Base-by-base conservation (phyloP, 1,140 invertebrate species). In the Lepidurus couesii region DNA sequence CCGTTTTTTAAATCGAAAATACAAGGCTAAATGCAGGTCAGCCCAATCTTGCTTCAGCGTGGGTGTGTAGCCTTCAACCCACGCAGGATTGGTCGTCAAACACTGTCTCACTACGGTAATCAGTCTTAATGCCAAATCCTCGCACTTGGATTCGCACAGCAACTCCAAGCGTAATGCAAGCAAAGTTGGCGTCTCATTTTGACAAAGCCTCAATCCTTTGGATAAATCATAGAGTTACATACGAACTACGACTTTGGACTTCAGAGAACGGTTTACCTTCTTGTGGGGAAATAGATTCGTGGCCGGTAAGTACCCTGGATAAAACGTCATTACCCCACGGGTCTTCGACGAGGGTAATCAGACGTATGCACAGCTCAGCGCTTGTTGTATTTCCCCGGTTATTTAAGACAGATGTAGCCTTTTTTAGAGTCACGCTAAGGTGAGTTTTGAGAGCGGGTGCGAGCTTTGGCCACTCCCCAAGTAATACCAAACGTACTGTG, bases 381-480 rank as follows among this genome's bases (percentile, higher is more conserved):
- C 83, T 84, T 7, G 81, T 83, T 83, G 80, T 85, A 81, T 85
- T 84, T 79, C 80, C 83, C 80, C 87, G 83, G 79, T 84, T 82
- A 16, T 65, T 65, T 21, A 65, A 21, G 21, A 65, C 53, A 77
- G 81, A 82, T 74, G 82, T 84, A 83, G 87, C 87, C 82, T 86
- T 85, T 82, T 87, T 85, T 78, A 89, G 82, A 21, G 85, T 87
- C 44, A 87, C 86, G 81, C 83, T 85, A 82, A 89, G 83, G 83
- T 88, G 87, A 79, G 87, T 88, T 82, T 86, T 87, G 73, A 85
- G 84, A 79, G 86, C 86, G 76, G 85, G 85, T 81, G 85, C 83
- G 80, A 87, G 83, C 80, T 86, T 86, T 43, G 86, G 85, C 88
- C 88, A 89, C 82, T 88, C 87, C 82, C 87, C 88, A 80, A 86